Evolutionary conservation across 1,140 invertebrate species (phyloP), one percentile per base, ranked within the genome.

Genomic region (Conopomorpha cramerella): DNA sequence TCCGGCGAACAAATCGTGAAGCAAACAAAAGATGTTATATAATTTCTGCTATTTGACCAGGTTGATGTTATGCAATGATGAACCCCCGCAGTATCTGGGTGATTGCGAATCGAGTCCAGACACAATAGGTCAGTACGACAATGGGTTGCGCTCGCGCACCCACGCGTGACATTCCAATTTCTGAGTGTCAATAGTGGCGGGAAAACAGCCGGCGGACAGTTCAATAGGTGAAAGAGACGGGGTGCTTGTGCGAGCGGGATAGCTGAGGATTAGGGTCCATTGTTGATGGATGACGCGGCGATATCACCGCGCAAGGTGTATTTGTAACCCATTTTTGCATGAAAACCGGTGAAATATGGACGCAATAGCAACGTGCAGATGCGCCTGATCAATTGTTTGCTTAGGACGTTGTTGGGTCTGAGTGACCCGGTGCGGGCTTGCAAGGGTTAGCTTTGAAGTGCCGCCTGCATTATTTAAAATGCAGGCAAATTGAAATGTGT

Each of bases 311-410:
- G 65, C 65, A 73, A 73, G 68, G 68, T 73, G 68, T 51, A 51
- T 39, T 30, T n/a, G 31, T 55, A 67, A 70, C 62, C 63, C 63
- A 66, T 70, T 73, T 68, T 64, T 64, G 63, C 49, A 52, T 55
- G 58, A 61, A 65, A 62, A 62, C 49, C 16, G 36, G 49, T 41
- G 42, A 52, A 54, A 46, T 41, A 45, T 49, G 36, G 16, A 43
- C 50, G 64, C 64, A 68, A 68, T 46, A 55, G 62, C 63, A 38
- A 54, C 54, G 59, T 58, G 38, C 67, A 70, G 60, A 62, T 72
- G 67, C 61, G 46, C 16, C 30, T n/a, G n/a, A 35, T 25, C 38
- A 23, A 60, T 64, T 68, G 63, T 72, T 72, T 70, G 52, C 36
- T 57, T 67, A 70, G 65, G 65, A 59, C 36, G 47, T 50, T 57